Percentiles rank a stretch among this genome's conserved stretches.
Evolutionary conservation across 2,113 vertebrate species (phyloP).

Genomic region (Semnornis frantzii): DNA sequence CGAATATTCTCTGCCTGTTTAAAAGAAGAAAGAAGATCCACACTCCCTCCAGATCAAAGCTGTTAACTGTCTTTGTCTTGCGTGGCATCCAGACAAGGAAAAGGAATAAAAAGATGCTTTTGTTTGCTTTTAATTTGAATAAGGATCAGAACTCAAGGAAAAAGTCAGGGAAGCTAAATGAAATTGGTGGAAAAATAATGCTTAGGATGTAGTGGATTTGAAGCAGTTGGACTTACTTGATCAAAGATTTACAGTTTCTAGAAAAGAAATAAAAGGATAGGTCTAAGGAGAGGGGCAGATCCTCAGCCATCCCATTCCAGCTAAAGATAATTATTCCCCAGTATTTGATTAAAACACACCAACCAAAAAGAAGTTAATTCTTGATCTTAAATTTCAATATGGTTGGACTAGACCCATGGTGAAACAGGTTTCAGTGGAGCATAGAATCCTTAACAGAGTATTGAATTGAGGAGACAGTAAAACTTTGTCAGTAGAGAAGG

Average conservation of each 20-base stretch:
- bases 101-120: background rate
- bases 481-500: background rate
- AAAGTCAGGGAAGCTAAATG: background rate
- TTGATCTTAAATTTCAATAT: background rate
- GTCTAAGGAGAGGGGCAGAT: background rate
- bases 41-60: background rate
- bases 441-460: background rate
- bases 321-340: background rate
- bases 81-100: background rate
- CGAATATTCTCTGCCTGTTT: background rate
- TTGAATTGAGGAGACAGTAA: background rate
- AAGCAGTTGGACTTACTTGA: background rate
- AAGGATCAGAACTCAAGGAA: background rate
- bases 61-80: background rate
- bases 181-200: background rate
- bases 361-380: background rate
- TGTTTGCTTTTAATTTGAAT: conserved; percentile 7
- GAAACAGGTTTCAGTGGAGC: background rate
- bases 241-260: background rate
- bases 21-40: conserved; percentile 30
- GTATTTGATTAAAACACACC: background rate
- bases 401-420: background rate
- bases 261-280: background rate
- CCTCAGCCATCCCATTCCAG: background rate
- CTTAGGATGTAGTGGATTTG: background rate